A percentile compares a stretch with the other conserved stretches of the same genome.
Evolutionary conservation across 2,888 invertebrate genomes (phyloP).

Genomic region (Eumacrocentrus americanus): DNA sequence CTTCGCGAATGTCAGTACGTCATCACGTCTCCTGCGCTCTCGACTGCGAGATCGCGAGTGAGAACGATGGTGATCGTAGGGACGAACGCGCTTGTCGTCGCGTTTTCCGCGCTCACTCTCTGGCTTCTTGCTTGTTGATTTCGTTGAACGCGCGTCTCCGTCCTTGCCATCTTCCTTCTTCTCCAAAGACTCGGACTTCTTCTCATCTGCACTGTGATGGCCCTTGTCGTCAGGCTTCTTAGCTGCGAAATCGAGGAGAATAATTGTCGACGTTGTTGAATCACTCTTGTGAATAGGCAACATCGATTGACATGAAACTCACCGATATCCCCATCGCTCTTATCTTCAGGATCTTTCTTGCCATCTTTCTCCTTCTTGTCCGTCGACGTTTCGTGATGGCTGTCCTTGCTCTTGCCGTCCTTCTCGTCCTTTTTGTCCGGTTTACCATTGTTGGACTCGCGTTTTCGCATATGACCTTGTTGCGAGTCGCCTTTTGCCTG

Average conservation of each 20-base stretch:
- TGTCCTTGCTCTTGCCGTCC: conserved; percentile 61
- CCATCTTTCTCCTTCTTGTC: conserved; percentile 57
- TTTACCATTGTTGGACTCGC: conserved; percentile 53
- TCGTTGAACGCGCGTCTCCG: conserved; percentile 62
- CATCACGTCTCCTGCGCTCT: conserved; percentile 67
- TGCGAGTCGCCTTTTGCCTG: conserved; percentile 62
- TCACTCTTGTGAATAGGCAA: neutral
- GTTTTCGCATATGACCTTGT: conserved; percentile 56
- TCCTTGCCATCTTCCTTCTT: conserved; percentile 57
- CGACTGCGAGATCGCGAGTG: conserved; percentile 54
- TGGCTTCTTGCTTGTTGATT: conserved; percentile 62
- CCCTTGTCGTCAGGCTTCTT: conserved; percentile 54
- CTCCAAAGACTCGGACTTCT: conserved; percentile 61
- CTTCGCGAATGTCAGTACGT: conserved; percentile 79
- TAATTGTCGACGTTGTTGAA: neutral
- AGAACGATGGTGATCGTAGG: conserved; percentile 56
- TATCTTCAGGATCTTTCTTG: conserved; percentile 63
- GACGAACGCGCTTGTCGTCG: conserved; percentile 58
- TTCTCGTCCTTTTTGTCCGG: conserved; percentile 57
- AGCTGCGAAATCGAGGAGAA: conserved; percentile 28
- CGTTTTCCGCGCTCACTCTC: conserved; percentile 56
- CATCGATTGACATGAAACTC: conserved; percentile 36
- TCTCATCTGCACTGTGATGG: conserved; percentile 57
- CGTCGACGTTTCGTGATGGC: conserved; percentile 48
- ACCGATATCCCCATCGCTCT: conserved; percentile 58